Conservation (phyloP, 2,797 vertebrate genomes). For the Sylvia borin region DNA sequence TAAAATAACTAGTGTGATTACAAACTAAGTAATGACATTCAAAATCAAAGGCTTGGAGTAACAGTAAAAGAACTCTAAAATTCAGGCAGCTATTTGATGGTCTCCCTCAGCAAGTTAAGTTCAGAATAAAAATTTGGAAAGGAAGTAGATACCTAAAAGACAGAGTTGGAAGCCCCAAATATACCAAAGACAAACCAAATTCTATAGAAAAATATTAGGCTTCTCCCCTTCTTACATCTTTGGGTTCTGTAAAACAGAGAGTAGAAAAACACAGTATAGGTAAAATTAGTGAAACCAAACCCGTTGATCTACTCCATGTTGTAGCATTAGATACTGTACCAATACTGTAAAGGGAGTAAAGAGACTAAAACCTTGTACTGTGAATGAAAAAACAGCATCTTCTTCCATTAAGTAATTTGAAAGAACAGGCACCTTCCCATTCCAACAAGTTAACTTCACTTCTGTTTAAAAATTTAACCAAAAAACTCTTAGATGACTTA, state of each 20-base stretch:
- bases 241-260: background rate
- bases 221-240: background rate
- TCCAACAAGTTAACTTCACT: background rate
- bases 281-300: background rate
- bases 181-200: background rate
- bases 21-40: background rate
- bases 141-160: background rate
- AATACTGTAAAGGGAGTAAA: background rate
- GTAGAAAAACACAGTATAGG: background rate
- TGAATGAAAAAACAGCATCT: background rate
- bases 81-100: background rate
- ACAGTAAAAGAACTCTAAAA: background rate
- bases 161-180: background rate
- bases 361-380: background rate
- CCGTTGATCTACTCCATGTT: background rate
- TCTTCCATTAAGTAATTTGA: background rate
- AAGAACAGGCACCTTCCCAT: background rate
- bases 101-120: background rate
- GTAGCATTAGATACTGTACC: background rate
- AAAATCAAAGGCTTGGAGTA: background rate
- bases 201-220: background rate
- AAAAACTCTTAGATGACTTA: background rate
- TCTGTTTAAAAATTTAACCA: constrained; percentile 23
- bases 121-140: background rate
- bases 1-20: background rate